Conservation (phyloP, 2,888 invertebrate species). For the Cotesia congregata region DNA sequence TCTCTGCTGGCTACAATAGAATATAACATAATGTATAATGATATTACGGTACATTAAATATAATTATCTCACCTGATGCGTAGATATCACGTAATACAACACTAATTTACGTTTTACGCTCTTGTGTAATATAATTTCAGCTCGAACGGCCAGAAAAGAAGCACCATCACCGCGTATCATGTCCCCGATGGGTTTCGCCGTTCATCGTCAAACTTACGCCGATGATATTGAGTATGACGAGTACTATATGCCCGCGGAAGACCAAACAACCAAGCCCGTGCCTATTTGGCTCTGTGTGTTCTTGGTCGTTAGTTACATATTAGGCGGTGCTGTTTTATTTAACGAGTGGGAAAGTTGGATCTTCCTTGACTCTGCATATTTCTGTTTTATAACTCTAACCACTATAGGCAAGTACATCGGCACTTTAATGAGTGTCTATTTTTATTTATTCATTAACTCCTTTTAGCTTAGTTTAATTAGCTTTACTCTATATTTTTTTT, state of each 20-base stretch:
- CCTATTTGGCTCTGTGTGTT: slow-evolving; percentile 92
- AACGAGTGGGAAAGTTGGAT: slow-evolving; percentile 89
- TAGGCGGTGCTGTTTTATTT: slow-evolving; percentile 90
- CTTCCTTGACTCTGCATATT: slow-evolving; percentile 90
- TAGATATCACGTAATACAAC: neutral
- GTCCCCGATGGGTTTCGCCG: slow-evolving; percentile 79
- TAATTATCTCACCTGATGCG: slow-evolving; percentile 23
- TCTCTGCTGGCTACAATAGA: neutral
- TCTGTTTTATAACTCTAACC: slow-evolving; percentile 93
- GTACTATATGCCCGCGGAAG: slow-evolving; percentile 71
- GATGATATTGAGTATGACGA: slow-evolving; percentile 77
- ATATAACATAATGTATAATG: neutral
- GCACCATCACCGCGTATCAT: slow-evolving; percentile 75
- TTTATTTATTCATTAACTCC: neutral
- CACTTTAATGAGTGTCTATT: neutral
- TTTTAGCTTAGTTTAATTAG: neutral
- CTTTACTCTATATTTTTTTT: neutral
- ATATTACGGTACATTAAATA: neutral
- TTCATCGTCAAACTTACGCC: slow-evolving; percentile 74
- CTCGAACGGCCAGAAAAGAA: slow-evolving; percentile 58
- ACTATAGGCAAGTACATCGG: slow-evolving; percentile 77
- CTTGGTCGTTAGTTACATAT: slow-evolving; percentile 89
- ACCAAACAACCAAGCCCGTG: slow-evolving; percentile 77
- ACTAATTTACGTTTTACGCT: neutral
- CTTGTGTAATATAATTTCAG: slow-evolving; percentile 45